Percentiles rank a stretch among this genome's conserved stretches.
These are phyloP conservation scores for Sarcophilus harrisii DNA, from an alignment of 2,797 vertebrate species.

Conservation along the genomic window DNA sequence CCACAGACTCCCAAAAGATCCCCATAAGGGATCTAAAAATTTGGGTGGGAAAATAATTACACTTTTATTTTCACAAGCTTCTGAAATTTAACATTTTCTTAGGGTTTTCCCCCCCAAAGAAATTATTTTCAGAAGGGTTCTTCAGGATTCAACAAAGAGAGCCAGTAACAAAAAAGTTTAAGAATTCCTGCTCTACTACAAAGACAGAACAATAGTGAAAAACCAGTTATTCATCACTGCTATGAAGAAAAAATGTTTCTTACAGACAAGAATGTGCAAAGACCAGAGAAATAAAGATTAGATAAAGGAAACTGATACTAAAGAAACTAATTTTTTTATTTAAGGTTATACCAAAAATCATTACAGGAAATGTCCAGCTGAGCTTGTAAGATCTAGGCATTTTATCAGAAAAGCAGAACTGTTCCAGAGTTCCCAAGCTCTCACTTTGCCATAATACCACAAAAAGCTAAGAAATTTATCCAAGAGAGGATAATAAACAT, in stretches of 20 bases:
- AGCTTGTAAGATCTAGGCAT: neutral
- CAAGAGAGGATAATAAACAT: too few species aligned
- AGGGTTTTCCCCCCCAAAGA: neutral
- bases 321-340: neutral
- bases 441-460: too few species aligned
- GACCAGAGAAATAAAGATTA: neutral
- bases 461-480: too few species aligned
- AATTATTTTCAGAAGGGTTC: neutral
- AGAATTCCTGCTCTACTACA: neutral
- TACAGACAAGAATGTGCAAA: too few species aligned
- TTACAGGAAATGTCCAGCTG: neutral
- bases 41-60: neutral
- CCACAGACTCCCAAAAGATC: too few species aligned
- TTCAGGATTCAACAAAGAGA: neutral
- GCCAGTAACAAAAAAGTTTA: neutral
- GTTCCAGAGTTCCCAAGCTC: too few species aligned
- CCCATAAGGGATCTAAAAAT: neutral
- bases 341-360: neutral
- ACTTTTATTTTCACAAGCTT: neutral
- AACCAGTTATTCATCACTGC: neutral
- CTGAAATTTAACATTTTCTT: neutral
- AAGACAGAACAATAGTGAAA: neutral
- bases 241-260: too few species aligned
- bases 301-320: neutral
- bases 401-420: neutral